These are phyloP conservation scores for Anorthoa munda DNA, from an alignment of 2,888 invertebrate genomes.

Conservation along the genomic window DNA sequence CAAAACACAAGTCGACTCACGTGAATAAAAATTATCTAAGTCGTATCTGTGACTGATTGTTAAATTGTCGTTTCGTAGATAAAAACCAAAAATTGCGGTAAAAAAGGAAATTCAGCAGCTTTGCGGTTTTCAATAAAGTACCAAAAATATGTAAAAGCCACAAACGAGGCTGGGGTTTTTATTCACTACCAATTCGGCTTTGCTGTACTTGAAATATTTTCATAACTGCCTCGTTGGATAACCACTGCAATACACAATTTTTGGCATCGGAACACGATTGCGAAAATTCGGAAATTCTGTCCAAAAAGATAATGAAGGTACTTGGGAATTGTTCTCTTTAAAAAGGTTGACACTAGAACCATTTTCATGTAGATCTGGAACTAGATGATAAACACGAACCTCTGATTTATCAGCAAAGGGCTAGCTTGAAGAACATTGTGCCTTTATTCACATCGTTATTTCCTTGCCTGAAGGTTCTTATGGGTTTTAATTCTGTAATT, in stretches of 20 bases:
- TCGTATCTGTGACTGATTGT: constrained; percentile 14
- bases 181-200: constrained; percentile 15
- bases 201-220: constrained; percentile 11
- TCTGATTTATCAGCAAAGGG: constrained; percentile 5
- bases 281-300: not conserved
- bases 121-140: constrained; percentile 19
- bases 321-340: not conserved
- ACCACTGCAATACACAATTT: constrained; percentile 3
- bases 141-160: constrained; percentile 1
- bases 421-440: constrained; percentile 2
- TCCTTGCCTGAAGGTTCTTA: not conserved
- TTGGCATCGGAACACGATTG: constrained; percentile 6
- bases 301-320: not conserved
- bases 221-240: not conserved
- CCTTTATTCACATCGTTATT: not conserved
- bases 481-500: not conserved
- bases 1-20: constrained; percentile 18
- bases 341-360: not conserved
- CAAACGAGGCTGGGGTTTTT: constrained; percentile 7
- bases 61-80: constrained; percentile 13
- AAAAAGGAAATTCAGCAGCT: constrained; percentile 18
- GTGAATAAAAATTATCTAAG: constrained; percentile 11
- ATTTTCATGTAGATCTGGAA: constrained; percentile 9
- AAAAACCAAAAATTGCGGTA: not conserved
- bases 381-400: constrained; percentile 38